Base-by-base conservation (phyloP, 2,113 vertebrate genomes). In the Calypte anna region DNA sequence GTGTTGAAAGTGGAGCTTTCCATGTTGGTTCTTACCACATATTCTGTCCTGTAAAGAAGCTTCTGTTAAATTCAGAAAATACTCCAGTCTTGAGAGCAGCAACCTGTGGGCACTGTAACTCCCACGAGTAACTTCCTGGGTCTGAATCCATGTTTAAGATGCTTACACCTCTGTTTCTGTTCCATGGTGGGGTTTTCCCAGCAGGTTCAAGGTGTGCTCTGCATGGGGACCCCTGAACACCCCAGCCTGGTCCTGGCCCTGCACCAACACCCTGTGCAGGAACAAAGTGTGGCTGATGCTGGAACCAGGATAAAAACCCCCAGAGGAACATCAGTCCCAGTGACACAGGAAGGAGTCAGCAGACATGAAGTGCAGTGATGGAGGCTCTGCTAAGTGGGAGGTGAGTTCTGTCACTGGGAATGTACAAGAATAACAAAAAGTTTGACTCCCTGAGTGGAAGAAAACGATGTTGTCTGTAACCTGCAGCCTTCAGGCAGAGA, bases 241-340 rank as follows among this genome's bases (percentile, higher is more conserved):
- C 67, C 2, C 36, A 9, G 72, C 14, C 38, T 11, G 50, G 4
- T 13, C 53, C 40, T 6, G 43, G 31, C 78, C 61, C 57, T 23
- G 44, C 59, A 9, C 61, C 75, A 19, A 3, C 43, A 13, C n/a
- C 30, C 64, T 70, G n/a, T 8, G 43, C 58, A 46, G 69, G 23
- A 58, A 38, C 27, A 25, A 36, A 54, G 36, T 3, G 48, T 4
- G 0, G 21, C 51, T 50, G 55, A 16, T 16, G 67, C 7, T 40
- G 86, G 70, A 53, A 43, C 36, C 16, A 14, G 74, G 68, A 7
- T 25, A 43, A 51, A 31, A 43, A 88, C 7, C 31, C 40, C 48
- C 20, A 2, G 0, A 3, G 38, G 53, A 69, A 22, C 3, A 1
- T 68, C 30, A 0, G 22, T 72, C 25, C 74, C 12, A 1, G 0